phyloP scores from a whole-genome alignment of 1,140 invertebrate genomes.

The Drosophila saltans region DNA sequence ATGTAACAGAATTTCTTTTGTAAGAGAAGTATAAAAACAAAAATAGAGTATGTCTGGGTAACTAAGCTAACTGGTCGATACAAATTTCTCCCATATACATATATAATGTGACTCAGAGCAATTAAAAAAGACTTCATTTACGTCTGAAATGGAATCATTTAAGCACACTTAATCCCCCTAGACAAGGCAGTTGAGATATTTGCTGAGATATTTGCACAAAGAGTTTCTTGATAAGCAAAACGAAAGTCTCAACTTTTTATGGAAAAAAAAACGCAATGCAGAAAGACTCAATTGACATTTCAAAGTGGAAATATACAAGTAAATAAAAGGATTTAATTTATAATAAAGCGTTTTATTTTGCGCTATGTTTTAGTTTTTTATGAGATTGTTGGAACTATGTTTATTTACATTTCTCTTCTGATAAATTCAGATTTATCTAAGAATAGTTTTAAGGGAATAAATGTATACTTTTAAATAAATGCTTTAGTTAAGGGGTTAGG shows the following conservation, averaged over 20 bases:
- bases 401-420: too few relatives aligned
- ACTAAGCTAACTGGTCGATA: not conserved
- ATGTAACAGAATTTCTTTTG: conserved; percentile 22
- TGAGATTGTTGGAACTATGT: too few relatives aligned
- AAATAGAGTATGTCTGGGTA: not conserved
- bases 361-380: too few relatives aligned
- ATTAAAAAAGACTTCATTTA: not conserved
- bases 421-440: too few relatives aligned
- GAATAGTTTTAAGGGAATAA: too few relatives aligned
- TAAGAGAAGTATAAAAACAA: not conserved
- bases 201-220: not conserved
- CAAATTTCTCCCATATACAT: not conserved
- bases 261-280: not conserved
- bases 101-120: not conserved
- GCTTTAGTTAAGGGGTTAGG: too few relatives aligned
- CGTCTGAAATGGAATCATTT: not conserved
- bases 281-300: not conserved
- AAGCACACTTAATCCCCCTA: not conserved
- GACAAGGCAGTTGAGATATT: not conserved
- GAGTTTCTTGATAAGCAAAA: conserved; percentile 2
- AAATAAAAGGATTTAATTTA: too few relatives aligned
- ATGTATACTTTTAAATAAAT: too few relatives aligned
- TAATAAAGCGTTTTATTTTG: too few relatives aligned
- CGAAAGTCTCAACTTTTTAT: not conserved
- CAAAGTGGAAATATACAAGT: too few relatives aligned